A percentile compares a stretch with the other conserved stretches of the same genome.
These are phyloP conservation scores for Eufriesea mexicana DNA, from an alignment of 1,140 invertebrate genomes.

Conservation along the genomic window DNA sequence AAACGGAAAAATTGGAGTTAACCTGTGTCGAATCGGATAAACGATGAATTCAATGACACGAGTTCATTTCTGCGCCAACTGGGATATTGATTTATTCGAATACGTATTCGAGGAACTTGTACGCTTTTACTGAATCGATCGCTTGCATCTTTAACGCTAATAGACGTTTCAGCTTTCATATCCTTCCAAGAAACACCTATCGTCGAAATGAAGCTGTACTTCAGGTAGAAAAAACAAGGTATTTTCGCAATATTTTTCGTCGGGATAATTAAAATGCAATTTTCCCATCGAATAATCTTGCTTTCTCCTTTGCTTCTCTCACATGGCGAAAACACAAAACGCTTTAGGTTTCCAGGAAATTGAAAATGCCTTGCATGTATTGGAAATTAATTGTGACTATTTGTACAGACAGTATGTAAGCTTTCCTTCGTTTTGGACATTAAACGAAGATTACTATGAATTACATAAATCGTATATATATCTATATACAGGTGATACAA, in stretches of 20 bases:
- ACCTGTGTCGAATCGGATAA: neutral
- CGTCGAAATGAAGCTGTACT: neutral
- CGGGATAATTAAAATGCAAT: neutral
- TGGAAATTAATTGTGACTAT: constrained; percentile 22
- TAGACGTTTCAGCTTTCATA: neutral
- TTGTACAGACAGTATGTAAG: neutral
- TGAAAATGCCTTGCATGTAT: neutral
- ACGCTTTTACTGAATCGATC: constrained; percentile 11
- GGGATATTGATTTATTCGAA: constrained; percentile 16
- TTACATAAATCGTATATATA: constrained; percentile 19
- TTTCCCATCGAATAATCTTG: neutral
- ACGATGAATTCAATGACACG: constrained; percentile 4
- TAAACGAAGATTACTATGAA: constrained; percentile 31
- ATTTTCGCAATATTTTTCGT: neutral
- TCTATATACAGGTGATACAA: constrained; percentile 16
- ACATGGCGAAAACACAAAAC: neutral
- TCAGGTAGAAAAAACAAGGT: neutral
- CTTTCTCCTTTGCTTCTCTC: neutral
- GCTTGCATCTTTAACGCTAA: constrained; percentile 23
- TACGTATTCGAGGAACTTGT: constrained; percentile 20
- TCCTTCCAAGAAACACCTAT: neutral
- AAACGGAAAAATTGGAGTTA: neutral
- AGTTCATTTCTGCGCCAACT: neutral
- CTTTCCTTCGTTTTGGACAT: constrained; percentile 26
- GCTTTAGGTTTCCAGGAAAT: neutral